Conservation (phyloP, 2,888 invertebrate species). For the Cyrtodaria siliqua region DNA sequence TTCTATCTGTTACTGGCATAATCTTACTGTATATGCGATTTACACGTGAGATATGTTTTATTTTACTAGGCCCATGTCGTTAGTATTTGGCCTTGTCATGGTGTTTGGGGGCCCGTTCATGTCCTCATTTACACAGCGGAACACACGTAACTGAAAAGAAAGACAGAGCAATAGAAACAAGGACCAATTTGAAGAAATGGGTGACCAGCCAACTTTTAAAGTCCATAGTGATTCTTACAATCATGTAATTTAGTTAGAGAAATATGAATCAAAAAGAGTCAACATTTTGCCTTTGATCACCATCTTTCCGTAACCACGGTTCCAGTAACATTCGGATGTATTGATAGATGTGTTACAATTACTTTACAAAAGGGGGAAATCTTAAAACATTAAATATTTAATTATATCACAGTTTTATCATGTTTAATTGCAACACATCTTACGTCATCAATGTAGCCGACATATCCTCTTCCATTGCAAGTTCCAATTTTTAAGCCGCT, state of each 20-base stretch:
- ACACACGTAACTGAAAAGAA: slow-evolving; percentile 49
- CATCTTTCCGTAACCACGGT: not conserved
- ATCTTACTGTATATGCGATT: too few relatives aligned
- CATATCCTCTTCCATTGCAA: slow-evolving; percentile 67
- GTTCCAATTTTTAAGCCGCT: slow-evolving; percentile 65
- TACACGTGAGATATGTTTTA: too few relatives aligned
- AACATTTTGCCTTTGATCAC: not conserved
- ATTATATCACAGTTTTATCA: not conserved
- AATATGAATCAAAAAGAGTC: not conserved
- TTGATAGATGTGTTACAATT: too few relatives aligned
- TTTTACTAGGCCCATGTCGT: too few relatives aligned
- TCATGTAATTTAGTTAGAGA: too few relatives aligned
- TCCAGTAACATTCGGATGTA: not conserved
- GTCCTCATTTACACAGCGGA: slow-evolving; percentile 20
- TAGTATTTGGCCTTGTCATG: too few relatives aligned
- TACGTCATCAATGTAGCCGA: slow-evolving; percentile 69
- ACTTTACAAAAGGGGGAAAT: not conserved
- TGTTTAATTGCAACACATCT: slow-evolving; percentile 10
- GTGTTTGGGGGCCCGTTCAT: slow-evolving; percentile 4
- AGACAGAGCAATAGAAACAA: not conserved
- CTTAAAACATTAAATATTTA: not conserved
- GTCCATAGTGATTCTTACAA: too few relatives aligned
- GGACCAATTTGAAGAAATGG: not conserved
- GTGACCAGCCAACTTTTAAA: too few relatives aligned
- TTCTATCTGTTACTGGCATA: too few relatives aligned